Evolutionary conservation across 2,113 vertebrate species (phyloP).

Genomic region (Lepus americanus): DNA sequence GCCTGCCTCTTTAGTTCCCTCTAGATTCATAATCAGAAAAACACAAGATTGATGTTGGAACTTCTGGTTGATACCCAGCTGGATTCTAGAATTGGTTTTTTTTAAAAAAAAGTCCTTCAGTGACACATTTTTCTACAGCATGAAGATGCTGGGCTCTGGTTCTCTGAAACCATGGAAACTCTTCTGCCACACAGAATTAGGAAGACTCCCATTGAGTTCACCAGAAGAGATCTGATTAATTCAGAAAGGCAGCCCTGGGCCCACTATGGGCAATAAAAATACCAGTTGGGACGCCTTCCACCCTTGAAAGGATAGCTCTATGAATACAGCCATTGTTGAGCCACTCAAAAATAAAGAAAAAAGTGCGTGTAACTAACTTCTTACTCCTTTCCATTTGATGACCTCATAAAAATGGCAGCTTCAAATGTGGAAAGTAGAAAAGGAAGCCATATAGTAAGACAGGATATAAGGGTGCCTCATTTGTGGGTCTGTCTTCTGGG

Average conservation of each 20-base stretch:
- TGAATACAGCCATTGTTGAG: not conserved
- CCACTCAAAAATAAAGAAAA: not conserved
- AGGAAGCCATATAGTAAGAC: not conserved
- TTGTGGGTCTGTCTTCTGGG: not conserved
- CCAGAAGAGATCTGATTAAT: constrained; percentile 15
- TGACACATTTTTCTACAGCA: not conserved
- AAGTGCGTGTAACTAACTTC: not conserved
- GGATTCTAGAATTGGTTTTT: not conserved
- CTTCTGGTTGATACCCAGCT: not conserved
- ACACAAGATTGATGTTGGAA: not conserved
- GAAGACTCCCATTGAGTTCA: not conserved
- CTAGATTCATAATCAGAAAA: not conserved
- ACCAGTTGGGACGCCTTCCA: not conserved
- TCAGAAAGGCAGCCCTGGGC: not conserved
- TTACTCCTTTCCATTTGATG: not conserved
- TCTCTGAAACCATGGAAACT: not conserved
- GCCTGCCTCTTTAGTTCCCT: not conserved
- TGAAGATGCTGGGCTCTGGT: not conserved
- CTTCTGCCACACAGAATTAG: not conserved
- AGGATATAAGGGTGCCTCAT: not conserved
- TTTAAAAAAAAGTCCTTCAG: not conserved
- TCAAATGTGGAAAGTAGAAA: not conserved
- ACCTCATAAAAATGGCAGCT: constrained; percentile 27
- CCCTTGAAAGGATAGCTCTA: not conserved
- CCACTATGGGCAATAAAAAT: not conserved